Evolutionary conservation across 2,113 vertebrate genomes (phyloP).

Genomic region (Coracopsis vasa): DNA sequence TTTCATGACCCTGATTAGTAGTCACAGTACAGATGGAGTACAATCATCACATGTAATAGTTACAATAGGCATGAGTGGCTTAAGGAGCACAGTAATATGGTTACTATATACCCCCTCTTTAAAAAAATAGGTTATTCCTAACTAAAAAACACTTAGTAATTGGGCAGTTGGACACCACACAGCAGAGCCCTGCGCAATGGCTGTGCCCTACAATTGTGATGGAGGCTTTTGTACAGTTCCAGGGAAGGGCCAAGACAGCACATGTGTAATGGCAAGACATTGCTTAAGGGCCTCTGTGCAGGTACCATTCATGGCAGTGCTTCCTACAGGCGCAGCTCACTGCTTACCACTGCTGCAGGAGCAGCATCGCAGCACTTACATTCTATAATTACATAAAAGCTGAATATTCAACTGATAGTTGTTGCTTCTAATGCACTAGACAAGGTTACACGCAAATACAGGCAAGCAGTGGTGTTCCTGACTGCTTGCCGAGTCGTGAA

Average conservation of each 20-base stretch:
- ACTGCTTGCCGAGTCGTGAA: neutral
- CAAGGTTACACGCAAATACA: neutral
- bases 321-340: neutral
- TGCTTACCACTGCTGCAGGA: neutral
- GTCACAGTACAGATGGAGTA: constrained; percentile 48
- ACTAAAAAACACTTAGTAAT: constrained; percentile 7
- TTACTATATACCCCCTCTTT: neutral
- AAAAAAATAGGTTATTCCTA: constrained; percentile 72
- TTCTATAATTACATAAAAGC: constrained; percentile 40
- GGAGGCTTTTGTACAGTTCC: neutral
- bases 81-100: neutral
- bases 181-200: constrained; percentile 22
- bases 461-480: neutral
- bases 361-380: constrained; percentile 23
- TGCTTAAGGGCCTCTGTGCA: constrained; percentile 48
- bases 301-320: constrained; percentile 46
- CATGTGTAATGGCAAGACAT: neutral
- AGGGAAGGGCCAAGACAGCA: neutral
- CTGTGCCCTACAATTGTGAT: constrained; percentile 8
- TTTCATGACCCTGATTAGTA: neutral
- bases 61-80: constrained; percentile 1
- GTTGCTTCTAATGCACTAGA: neutral
- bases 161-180: neutral
- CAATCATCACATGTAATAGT: neutral
- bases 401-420: neutral